phyloP scores from a whole-genome alignment of 1,140 invertebrate genomes.

The Drosophila yakuba region DNA sequence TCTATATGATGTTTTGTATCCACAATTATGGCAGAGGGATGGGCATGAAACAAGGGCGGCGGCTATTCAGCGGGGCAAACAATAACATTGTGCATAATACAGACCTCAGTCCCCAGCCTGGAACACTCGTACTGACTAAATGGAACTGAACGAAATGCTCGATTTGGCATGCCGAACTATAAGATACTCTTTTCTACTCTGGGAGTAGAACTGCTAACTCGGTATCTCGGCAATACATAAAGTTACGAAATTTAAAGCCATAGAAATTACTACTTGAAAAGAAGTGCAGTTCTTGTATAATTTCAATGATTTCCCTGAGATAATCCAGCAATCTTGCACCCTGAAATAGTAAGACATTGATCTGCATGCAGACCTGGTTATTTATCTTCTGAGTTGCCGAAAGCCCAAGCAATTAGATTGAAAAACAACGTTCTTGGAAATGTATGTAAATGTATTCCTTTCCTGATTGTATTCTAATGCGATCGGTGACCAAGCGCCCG shows the following conservation, averaged over 20 bases:
- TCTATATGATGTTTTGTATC: conserved; percentile 55
- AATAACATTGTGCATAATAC: conserved; percentile 45
- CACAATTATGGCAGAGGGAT: conserved; percentile 55
- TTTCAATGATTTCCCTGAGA: too few species aligned
- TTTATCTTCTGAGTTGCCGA: background rate
- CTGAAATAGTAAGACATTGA: background rate
- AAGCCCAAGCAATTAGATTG: background rate
- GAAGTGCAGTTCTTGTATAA: too few species aligned
- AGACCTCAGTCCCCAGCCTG: conserved; percentile 17
- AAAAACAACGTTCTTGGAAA: background rate
- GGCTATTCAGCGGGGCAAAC: conserved; percentile 21
- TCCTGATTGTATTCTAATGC: conserved; percentile 16
- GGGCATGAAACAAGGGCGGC: conserved; percentile 35
- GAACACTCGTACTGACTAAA: conserved; percentile 21
- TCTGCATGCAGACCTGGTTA: too few species aligned
- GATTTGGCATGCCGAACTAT: background rate
- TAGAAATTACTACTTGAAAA: too few species aligned
- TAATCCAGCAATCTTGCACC: too few species aligned
- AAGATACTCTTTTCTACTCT: conserved; percentile 1
- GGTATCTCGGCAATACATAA: background rate
- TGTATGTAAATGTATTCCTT: conserved; percentile 1
- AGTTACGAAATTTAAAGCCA: too few species aligned
- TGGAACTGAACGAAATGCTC: background rate
- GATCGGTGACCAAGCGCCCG: conserved; percentile 2
- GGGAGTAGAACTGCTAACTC: background rate